Base-by-base conservation (phyloP, 1,140 invertebrate species). In the Papilio aristodemus region DNA sequence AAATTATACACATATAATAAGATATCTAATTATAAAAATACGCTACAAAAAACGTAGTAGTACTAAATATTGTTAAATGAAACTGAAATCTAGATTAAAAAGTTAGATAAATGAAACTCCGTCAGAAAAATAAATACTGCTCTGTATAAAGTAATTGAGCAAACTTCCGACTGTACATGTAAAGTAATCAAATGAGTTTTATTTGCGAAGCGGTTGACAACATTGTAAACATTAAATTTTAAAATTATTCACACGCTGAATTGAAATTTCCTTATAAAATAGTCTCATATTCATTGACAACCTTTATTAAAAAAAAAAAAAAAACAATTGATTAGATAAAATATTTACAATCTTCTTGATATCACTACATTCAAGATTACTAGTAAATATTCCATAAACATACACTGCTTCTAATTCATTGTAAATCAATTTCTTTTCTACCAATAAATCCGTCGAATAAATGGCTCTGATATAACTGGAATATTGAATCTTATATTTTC, bases 361-460 rank as follows among this genome's bases (percentile, higher is more conserved):
- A n/a, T n/a, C n/a, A n/a, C n/a, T n/a, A n/a, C n/a, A n/a, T n/a
- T n/a, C n/a, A n/a, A n/a, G n/a, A n/a, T n/a, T n/a, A n/a, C n/a
- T n/a, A n/a, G n/a, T n/a, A n/a, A n/a, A n/a, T 10, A 46, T 19
- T 46, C 19, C 0, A 46, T 19, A 9, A 19, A 19, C 8, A 37
- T 9, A 25, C 27, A 46, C 13, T 25, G 14, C 11, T 9, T 41
- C 39, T 6, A 41, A 64, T 32, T 6, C 6, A 32, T 32, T 54
- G 66, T 27, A 38, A 36, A 59, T 43, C 22, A 22, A 68, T 41
- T 58, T 58, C 36, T 9, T 8, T 19, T 59, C n/a, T 59, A 59
- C 22, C 37, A 32, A 32, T 3, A 32, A 6, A 32, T 32, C 8
- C 59, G 13, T 54, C 22, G 19, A 22, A 54, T 10, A 10, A 11